Conservation (phyloP, 2,888 invertebrate species). For the Cryptocephalus moraei region DNA sequence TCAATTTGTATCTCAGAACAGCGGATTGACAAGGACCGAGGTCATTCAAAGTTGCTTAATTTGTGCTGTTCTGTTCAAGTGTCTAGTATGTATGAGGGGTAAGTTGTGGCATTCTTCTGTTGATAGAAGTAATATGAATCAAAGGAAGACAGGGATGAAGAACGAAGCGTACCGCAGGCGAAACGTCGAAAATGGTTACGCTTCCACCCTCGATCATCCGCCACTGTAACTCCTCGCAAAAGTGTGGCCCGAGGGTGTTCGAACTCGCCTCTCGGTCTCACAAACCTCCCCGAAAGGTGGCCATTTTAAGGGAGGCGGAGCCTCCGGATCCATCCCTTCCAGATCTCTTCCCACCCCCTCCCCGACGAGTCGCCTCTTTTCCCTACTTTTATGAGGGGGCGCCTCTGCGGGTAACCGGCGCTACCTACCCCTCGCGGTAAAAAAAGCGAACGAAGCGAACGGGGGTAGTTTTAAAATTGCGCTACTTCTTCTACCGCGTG, state of each 20-base stretch:
- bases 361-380: constrained; percentile 3
- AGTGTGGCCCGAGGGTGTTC: constrained; percentile 11
- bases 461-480: not conserved
- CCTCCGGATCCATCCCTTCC: constrained; percentile 5
- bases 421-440: constrained; percentile 35
- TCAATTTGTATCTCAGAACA: no score
- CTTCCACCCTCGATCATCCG: not conserved
- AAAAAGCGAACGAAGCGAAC: constrained; percentile 8
- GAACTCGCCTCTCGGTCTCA: constrained; percentile 34
- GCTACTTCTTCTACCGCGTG: constrained; percentile 25
- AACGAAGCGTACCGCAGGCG: no score
- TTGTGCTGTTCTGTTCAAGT: no score
- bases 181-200: no score
- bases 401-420: constrained; percentile 28
- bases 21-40: no score
- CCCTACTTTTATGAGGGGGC: constrained; percentile 5
- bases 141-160: no score
- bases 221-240: constrained; percentile 20
- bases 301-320: constrained; percentile 39
- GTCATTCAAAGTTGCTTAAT: no score
- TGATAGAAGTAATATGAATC: no score
- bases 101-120: no score
- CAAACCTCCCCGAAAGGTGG: constrained; percentile 35
- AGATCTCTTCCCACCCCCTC: constrained; percentile 1
- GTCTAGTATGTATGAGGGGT: no score